Conservation (phyloP, 1,140 invertebrate species). For the Paralvinella palmiformis region DNA sequence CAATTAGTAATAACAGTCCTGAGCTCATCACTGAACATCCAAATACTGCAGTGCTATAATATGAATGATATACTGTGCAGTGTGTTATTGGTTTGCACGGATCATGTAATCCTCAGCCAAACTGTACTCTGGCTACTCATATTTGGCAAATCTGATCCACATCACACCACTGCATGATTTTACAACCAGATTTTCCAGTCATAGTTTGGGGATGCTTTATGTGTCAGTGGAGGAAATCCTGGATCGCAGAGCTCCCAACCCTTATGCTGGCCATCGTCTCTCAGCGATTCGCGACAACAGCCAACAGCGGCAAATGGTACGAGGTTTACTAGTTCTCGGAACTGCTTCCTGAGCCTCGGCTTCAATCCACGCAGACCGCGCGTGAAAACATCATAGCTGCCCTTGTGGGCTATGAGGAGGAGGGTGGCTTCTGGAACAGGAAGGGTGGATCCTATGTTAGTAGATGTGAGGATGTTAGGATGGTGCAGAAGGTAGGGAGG, state of each 20-base stretch:
- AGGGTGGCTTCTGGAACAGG: constrained; percentile 38
- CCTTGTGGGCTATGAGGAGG: constrained; percentile 79
- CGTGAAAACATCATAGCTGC: constrained; percentile 75
- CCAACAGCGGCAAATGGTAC: constrained; percentile 70
- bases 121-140: too few species aligned
- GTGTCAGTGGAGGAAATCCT: neutral
- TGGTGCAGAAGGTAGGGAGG: too few species aligned
- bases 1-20: too few species aligned
- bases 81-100: too few species aligned
- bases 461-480: too few species aligned
- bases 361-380: constrained; percentile 65
- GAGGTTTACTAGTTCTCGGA: constrained; percentile 61
- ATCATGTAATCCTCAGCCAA: too few species aligned
- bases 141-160: too few species aligned
- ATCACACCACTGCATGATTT: neutral
- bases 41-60: too few species aligned
- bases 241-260: neutral
- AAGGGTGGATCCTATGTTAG: too few species aligned
- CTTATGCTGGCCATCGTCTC: neutral
- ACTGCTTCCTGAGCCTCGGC: constrained; percentile 59
- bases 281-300: neutral
- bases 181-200: constrained; percentile 1
- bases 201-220: neutral
- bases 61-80: too few species aligned
- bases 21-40: too few species aligned